Conservation (phyloP, 2,888 invertebrate species). For the Nomada fucata region DNA sequence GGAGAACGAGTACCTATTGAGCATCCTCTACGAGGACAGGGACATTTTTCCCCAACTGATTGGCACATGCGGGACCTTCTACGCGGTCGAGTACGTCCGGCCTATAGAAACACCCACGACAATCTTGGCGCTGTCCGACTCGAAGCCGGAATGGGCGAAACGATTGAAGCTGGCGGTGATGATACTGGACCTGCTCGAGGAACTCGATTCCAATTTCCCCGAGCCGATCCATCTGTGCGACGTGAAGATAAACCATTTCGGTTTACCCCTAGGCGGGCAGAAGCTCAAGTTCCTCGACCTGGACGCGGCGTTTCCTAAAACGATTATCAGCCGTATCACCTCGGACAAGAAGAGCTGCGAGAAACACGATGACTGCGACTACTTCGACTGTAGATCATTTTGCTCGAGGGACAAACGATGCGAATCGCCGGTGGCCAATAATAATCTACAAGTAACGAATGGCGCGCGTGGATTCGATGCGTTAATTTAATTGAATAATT, state of each 20-base stretch:
- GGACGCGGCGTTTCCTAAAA: slow-evolving; percentile 87
- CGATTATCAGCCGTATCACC: slow-evolving; percentile 85
- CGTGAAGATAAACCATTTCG: slow-evolving; percentile 89
- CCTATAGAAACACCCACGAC: slow-evolving; percentile 86
- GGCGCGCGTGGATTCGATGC: too few relatives aligned
- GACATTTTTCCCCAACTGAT: slow-evolving; percentile 88
- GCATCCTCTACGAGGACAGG: slow-evolving; percentile 86
- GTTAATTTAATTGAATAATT: too few relatives aligned
- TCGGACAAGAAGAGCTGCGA: slow-evolving; percentile 85
- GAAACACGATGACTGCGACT: slow-evolving; percentile 88
- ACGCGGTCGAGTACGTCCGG: slow-evolving; percentile 88
- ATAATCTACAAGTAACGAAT: slow-evolving; percentile 85
- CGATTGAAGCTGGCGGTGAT: slow-evolving; percentile 86
- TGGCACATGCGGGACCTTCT: slow-evolving; percentile 88
- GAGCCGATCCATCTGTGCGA: slow-evolving; percentile 89
- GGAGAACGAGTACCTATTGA: slow-evolving; percentile 88
- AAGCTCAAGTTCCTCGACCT: slow-evolving; percentile 88
- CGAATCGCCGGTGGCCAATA: slow-evolving; percentile 86
- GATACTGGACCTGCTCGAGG: slow-evolving; percentile 87
- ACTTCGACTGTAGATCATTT: slow-evolving; percentile 88
- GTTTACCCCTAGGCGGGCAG: slow-evolving; percentile 85
- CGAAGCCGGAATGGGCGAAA: slow-evolving; percentile 86
- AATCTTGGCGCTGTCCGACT: slow-evolving; percentile 85
- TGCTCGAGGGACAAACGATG: slow-evolving; percentile 87
- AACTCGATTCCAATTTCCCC: slow-evolving; percentile 86